Evolutionary conservation across 2,888 invertebrate species (phyloP).

Genomic region (Sarcophaga caerulescens): DNA sequence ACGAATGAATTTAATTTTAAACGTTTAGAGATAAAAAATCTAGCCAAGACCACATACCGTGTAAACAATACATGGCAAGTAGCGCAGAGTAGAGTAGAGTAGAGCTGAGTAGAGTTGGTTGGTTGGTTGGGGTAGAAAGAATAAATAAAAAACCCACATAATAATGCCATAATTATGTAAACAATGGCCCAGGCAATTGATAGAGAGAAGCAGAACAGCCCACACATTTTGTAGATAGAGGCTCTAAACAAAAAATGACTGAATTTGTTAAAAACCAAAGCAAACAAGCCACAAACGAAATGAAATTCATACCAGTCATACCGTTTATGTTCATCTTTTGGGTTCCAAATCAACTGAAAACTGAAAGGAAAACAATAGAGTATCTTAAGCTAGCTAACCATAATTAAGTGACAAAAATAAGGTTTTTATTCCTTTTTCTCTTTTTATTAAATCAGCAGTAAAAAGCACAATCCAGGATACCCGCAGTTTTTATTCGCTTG

Average conservation of each 20-base stretch:
- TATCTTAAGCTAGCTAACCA: too few relatives aligned
- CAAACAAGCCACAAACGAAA: constrained; percentile 53
- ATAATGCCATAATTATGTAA: constrained; percentile 67
- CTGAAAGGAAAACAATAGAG: too few relatives aligned
- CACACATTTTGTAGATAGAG: constrained; percentile 57
- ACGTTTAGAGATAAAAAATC: background rate
- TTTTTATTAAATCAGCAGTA: too few relatives aligned
- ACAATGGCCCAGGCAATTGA: constrained; percentile 2
- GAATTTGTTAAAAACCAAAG: constrained; percentile 25
- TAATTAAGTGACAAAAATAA: too few relatives aligned
- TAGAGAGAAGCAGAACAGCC: constrained; percentile 32
- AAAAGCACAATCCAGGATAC: too few relatives aligned
- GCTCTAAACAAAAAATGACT: background rate
- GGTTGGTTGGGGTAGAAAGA: background rate
- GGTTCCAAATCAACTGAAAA: too few relatives aligned
- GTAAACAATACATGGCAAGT: background rate
- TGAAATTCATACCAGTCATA: too few relatives aligned
- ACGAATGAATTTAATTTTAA: background rate
- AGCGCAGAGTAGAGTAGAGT: background rate
- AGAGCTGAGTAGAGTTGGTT: background rate
- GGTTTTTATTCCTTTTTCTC: too few relatives aligned
- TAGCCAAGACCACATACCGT: background rate
- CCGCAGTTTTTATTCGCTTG: too few relatives aligned
- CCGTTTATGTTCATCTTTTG: too few relatives aligned
- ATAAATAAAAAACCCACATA: constrained; percentile 63